Percentiles rank a stretch among this genome's conserved stretches.
Conservation (phyloP, 1,140 invertebrate species). For the Pseudomyrmex concolor region DNA sequence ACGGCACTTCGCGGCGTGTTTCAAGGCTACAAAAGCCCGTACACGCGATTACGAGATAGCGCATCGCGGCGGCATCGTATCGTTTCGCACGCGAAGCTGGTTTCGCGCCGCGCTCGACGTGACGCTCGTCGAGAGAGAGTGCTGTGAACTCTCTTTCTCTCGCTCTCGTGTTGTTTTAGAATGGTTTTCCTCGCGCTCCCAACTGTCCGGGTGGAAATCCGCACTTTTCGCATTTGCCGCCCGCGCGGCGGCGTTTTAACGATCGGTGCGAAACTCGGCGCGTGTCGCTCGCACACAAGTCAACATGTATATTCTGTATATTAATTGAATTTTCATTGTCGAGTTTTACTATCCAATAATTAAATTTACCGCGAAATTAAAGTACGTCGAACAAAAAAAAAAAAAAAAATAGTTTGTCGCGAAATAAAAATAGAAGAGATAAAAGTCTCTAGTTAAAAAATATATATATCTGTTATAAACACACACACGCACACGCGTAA, state of each 20-base stretch:
- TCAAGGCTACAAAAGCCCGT: slow-evolving; percentile 76
- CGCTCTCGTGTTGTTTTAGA: not conserved
- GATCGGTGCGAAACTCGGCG: slow-evolving; percentile 46
- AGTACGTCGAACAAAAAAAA: not conserved
- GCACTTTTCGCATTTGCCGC: slow-evolving; percentile 44
- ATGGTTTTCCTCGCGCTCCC: slow-evolving; percentile 40
- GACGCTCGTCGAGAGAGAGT: slow-evolving; percentile 34
- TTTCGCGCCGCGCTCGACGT: slow-evolving; percentile 14
- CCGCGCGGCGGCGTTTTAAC: slow-evolving; percentile 33
- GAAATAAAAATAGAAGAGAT: slow-evolving; percentile 12
- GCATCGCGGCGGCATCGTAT: slow-evolving; percentile 73
- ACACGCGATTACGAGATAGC: slow-evolving; percentile 83
- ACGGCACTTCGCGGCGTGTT: slow-evolving; percentile 54
- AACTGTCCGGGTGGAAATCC: slow-evolving; percentile 38
- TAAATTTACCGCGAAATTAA: slow-evolving; percentile 23
- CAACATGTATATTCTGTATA: slow-evolving; percentile 21
- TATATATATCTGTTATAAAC: too few relatives aligned
- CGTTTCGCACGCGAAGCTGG: slow-evolving; percentile 76
- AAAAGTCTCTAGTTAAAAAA: not conserved
- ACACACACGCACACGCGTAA: too few relatives aligned
- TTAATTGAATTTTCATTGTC: slow-evolving; percentile 49
- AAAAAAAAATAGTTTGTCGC: not conserved
- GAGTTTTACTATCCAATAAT: slow-evolving; percentile 29
- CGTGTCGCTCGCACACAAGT: slow-evolving; percentile 44
- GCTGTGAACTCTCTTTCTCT: slow-evolving; percentile 18